Conservation (phyloP, 2,888 invertebrate genomes). For the Acheta domesticus region DNA sequence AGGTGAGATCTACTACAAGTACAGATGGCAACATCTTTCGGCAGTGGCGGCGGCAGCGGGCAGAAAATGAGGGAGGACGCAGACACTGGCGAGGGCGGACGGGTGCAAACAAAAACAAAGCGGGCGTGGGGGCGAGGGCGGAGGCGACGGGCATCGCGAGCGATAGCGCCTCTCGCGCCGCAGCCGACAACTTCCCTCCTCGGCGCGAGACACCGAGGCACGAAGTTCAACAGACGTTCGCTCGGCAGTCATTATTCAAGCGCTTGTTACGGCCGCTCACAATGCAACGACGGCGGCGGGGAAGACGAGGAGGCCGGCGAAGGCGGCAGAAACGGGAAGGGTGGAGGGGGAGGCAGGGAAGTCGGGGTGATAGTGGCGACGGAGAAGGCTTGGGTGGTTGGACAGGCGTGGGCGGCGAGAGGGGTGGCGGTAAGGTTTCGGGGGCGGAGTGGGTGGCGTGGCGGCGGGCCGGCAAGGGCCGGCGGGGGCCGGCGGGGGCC, state of each 20-base stretch:
- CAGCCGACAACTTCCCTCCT: background rate
- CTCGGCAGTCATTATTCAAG: background rate
- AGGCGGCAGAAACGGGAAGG: background rate
- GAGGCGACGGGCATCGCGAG: background rate
- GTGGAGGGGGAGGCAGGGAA: too few relatives aligned
- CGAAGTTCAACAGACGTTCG: background rate
- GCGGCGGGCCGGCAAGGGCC: too few relatives aligned
- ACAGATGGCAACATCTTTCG: too few relatives aligned
- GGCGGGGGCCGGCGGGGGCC: too few relatives aligned
- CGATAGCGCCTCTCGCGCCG: background rate
- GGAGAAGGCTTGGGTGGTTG: too few relatives aligned
- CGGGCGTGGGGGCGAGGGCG: background rate
- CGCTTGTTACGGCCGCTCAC: background rate
- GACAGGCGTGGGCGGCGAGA: too few relatives aligned
- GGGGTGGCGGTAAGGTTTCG: too few relatives aligned
- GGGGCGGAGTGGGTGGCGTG: too few relatives aligned
- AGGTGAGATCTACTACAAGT: too few relatives aligned
- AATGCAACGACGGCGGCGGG: background rate
- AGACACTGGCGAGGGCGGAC: background rate
- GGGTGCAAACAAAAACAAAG: background rate
- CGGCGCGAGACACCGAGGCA: background rate
- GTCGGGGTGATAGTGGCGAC: too few relatives aligned
- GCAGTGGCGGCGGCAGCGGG: too few relatives aligned
- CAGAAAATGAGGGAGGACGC: too few relatives aligned
- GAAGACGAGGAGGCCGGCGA: background rate